Percentiles rank a stretch among this genome's conserved stretches.
phyloP scores from a whole-genome alignment of 2,888 invertebrate genomes.

The Clunio marinus region DNA sequence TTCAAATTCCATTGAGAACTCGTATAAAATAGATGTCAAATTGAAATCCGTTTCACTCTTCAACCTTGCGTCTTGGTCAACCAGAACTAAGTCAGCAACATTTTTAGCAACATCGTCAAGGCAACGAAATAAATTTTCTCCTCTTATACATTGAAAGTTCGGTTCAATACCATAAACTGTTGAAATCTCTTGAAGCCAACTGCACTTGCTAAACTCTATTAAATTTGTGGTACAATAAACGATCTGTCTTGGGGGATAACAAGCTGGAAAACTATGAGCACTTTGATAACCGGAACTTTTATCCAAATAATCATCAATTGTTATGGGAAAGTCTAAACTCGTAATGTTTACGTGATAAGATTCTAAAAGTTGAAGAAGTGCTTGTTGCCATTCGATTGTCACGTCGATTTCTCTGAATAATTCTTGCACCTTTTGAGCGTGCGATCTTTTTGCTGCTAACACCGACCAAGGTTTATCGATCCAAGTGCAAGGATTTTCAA shows the following conservation, averaged over 20 bases:
- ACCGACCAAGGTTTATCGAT: conserved; percentile 59
- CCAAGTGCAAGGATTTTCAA: conserved; percentile 68
- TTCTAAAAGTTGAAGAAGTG: conserved; percentile 60
- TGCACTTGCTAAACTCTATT: conserved; percentile 71
- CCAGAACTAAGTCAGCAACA: conserved; percentile 67
- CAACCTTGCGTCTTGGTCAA: conserved; percentile 67
- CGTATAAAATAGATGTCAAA: conserved; percentile 46
- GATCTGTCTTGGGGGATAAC: conserved; percentile 63
- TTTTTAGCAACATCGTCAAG: conserved; percentile 61
- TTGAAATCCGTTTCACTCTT: conserved; percentile 60
- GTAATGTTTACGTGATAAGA: conserved; percentile 55
- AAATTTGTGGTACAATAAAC: conserved; percentile 65
- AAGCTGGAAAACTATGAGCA: conserved; percentile 65
- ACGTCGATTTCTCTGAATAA: conserved; percentile 52
- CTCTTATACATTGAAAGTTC: conserved; percentile 69
- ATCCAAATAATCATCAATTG: conserved; percentile 64
- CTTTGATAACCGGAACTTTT: conserved; percentile 60
- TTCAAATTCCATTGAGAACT: conserved; percentile 47
- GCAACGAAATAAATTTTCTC: conserved; percentile 60
- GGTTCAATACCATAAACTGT: conserved; percentile 73
- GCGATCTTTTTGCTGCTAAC: conserved; percentile 40
- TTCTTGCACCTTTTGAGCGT: conserved; percentile 55
- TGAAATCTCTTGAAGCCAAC: conserved; percentile 70
- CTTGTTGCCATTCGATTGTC: conserved; percentile 55
- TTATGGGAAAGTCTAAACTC: conserved; percentile 57